Conservation (phyloP, 2,113 vertebrate species). For the Perca flavescens region DNA sequence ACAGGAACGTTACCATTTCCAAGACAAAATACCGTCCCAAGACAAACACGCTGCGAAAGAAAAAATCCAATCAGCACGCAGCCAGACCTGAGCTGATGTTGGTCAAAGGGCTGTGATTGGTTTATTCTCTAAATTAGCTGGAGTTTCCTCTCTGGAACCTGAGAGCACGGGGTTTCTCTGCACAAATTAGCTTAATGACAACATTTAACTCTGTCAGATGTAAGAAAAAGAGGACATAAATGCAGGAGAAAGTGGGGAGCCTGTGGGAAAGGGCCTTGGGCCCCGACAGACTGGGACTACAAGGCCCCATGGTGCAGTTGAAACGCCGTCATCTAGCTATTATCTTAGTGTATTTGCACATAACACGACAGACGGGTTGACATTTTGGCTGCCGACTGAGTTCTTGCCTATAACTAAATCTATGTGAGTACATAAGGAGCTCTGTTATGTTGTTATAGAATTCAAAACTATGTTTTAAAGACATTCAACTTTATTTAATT, state of each 20-base stretch:
- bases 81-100: conserved; percentile 19
- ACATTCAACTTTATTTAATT: too few relatives aligned
- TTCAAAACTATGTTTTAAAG: too few relatives aligned
- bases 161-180: conserved; percentile 26
- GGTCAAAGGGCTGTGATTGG: conserved; percentile 30
- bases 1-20: neutral
- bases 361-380: neutral
- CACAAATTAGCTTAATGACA: conserved; percentile 52
- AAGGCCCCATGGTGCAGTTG: neutral
- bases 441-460: too few relatives aligned
- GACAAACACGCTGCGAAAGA: conserved; percentile 29
- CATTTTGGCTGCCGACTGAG: neutral
- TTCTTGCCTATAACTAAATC: too few relatives aligned
- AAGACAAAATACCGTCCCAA: neutral
- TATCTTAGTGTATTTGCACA: conserved; percentile 42
- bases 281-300: neutral
- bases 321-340: neutral
- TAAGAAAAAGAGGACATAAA: neutral
- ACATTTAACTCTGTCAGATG: conserved; percentile 34
- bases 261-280: conserved; percentile 14
- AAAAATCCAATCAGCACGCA: conserved; percentile 47
- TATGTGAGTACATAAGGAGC: too few relatives aligned
- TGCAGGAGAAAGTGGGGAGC: neutral
- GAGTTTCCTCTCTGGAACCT: conserved; percentile 47
- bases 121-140: conserved; percentile 58